Percentiles rank a stretch among this genome's conserved stretches.
Conservation (phyloP, 1,140 invertebrate genomes). For the Nymphalis io region DNA sequence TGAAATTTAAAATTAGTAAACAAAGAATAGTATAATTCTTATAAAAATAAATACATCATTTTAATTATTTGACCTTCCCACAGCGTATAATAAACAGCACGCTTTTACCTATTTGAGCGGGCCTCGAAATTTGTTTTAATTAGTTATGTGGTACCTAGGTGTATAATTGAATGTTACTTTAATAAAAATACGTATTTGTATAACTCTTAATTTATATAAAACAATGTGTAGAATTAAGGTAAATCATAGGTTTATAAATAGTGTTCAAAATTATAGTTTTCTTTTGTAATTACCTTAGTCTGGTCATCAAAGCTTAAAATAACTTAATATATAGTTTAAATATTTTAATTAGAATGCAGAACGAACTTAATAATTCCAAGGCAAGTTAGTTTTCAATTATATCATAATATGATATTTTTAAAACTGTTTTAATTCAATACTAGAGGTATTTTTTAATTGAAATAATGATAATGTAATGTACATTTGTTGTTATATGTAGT, state of each 20-base stretch:
- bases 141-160: not conserved
- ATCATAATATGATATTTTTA: not conserved
- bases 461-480: conserved; percentile 2
- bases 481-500: conserved; percentile 19
- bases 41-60: no score
- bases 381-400: not conserved
- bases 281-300: no score
- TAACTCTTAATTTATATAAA: not conserved
- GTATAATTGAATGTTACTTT: not conserved
- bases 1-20: no score
- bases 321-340: no score
- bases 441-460: not conserved
- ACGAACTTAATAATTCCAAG: no score
- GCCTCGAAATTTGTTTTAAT: not conserved
- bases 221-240: not conserved
- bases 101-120: no score
- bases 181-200: not conserved
- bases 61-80: no score
- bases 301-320: no score
- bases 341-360: no score
- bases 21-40: no score
- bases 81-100: no score
- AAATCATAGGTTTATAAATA: not conserved
- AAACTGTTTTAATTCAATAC: not conserved
- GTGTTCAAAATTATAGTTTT: not conserved